phyloP scores from a whole-genome alignment of 1,140 invertebrate species.

The Sesamia nonagrioides region DNA sequence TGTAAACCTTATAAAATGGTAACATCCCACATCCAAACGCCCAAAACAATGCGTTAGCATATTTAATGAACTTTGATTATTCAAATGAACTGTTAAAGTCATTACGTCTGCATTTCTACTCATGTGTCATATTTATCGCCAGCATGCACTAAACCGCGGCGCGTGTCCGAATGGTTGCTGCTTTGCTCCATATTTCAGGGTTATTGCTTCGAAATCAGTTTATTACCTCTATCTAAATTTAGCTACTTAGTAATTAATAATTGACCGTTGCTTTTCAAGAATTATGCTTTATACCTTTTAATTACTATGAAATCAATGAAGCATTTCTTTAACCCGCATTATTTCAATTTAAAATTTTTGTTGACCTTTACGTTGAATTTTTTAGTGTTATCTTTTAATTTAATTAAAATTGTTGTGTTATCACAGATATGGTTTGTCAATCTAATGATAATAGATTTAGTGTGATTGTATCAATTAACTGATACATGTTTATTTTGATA shows the following conservation, averaged over 20 bases:
- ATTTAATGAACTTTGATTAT: slow-evolving; percentile 21
- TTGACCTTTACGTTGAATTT: background rate
- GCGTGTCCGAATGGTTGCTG: slow-evolving; percentile 12
- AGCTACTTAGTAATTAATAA: slow-evolving; percentile 17
- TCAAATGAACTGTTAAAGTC: slow-evolving; percentile 5
- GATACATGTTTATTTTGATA: background rate
- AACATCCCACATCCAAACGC: background rate
- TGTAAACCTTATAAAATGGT: background rate
- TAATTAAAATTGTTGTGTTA: slow-evolving; percentile 24
- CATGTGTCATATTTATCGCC: slow-evolving; percentile 15
- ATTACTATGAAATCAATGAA: background rate
- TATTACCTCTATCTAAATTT: slow-evolving; percentile 10
- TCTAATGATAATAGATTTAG: background rate
- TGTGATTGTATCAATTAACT: background rate
- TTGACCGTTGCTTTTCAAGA: background rate
- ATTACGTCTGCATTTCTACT: slow-evolving; percentile 30
- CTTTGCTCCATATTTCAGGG: background rate
- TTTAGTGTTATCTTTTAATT: background rate
- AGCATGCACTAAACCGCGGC: background rate
- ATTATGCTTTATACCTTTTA: no score
- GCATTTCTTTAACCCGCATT: background rate
- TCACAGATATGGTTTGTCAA: background rate
- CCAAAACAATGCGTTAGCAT: slow-evolving; percentile 6
- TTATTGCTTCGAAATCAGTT: slow-evolving; percentile 23
- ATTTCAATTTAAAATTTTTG: background rate